Evolutionary conservation across 1,140 invertebrate species (phyloP), one percentile per base, ranked within the genome.

Genomic region (Ditylenchus dipsaci): DNA sequence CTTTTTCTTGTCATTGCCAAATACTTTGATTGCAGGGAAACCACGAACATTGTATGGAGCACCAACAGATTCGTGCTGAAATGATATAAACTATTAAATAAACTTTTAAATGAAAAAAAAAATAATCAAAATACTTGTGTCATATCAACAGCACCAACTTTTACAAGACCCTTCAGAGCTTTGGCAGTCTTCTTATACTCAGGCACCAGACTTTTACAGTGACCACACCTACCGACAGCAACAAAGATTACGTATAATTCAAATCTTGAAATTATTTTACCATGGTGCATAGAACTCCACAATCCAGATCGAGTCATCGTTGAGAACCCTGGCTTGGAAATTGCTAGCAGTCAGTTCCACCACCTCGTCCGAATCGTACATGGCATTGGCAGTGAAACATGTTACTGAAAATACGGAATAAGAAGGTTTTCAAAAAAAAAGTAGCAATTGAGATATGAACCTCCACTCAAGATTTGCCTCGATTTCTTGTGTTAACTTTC

Each of bases 1-100:
- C 68, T 89, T 90, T 57, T 89, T 89, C 84, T 96, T 96, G 83
- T 92, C 89, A 0, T 86, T 83, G 1, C 89, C 90, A 84, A 97
- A 97, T 15, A 98, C 89, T 85, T 97, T 98, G 67, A 98, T 90
- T 0, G 94, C 96, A 21, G 95, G 95, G 83, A 96, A 97, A 64
- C 95, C 93, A 78, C 87, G 85, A 53, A 98, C 89, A 62, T 89
- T 88, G 86, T 89, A 97, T 80, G 89, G 89, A 26, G 88, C 86
- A 26, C 88, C 90, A 17, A 97, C 82, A 19, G 89, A 88, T 78
- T 90, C 89, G 79, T 97, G 89, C 61, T 71, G 11, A 38, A 11
- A 38, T 38, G n/a, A 38, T 38, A 67, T 11, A 3, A 67, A 42
- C 9, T 19, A 27, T 13, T 19, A 45, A 42, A 27, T 91, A 88